phyloP scores from a whole-genome alignment of 2,888 invertebrate genomes.

The Myopa testacea region DNA sequence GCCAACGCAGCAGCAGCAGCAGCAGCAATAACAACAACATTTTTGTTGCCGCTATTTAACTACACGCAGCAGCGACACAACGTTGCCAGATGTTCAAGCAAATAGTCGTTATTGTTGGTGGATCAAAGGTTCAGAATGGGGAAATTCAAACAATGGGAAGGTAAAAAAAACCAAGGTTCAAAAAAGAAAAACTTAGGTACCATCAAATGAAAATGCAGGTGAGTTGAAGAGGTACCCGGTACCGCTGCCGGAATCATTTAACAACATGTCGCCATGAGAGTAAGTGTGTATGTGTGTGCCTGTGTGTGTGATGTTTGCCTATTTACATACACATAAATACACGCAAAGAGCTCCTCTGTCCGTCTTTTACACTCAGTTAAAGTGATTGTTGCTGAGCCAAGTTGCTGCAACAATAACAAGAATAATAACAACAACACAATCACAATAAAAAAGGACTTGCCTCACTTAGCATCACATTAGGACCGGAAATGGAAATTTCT shows the following conservation, averaged over 20 bases:
- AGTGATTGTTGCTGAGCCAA: neutral
- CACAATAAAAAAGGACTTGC: neutral
- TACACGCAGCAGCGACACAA: constrained; percentile 4
- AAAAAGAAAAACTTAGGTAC: neutral
- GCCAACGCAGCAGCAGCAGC: constrained; percentile 3
- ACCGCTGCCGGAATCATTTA: neutral
- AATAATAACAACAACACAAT: neutral
- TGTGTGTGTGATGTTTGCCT: neutral
- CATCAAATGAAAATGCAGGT: constrained; percentile 3
- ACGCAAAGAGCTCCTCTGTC: neutral
- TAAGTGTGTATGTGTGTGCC: neutral
- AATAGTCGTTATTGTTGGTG: neutral
- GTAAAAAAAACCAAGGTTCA: neutral
- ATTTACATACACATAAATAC: no score
- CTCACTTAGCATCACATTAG: neutral
- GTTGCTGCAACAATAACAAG: no score
- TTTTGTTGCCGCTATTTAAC: constrained; percentile 13
- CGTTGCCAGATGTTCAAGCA: constrained; percentile 28
- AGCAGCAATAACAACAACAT: neutral
- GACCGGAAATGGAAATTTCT: neutral
- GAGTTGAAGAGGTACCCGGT: neutral
- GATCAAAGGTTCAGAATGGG: neutral
- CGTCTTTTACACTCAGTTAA: neutral
- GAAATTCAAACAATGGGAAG: neutral
- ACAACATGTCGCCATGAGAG: constrained; percentile 11